Base-by-base conservation (phyloP, 2,888 invertebrate species). In the Sarcophaga subvicina region DNA sequence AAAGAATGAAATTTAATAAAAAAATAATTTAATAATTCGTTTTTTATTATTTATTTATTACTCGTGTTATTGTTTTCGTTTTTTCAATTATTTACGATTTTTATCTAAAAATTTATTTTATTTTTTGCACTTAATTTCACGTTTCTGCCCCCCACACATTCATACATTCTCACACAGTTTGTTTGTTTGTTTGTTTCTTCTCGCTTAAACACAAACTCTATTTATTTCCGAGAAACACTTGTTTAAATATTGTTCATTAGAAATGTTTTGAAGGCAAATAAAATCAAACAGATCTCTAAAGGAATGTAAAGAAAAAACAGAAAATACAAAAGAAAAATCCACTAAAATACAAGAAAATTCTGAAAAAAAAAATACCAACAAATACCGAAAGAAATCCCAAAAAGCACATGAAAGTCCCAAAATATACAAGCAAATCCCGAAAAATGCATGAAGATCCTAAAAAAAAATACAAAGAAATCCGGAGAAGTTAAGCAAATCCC, bases 1-100 rank as follows among this genome's bases (percentile, higher is more conserved):
- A 75, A 62, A n/a, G 47, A 59, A 45, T 27, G 5, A 71, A 66
- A 37, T 37, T 37, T 37, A 37, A 37, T 37, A 37, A 37, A 37
- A n/a, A 11, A 49, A 20, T 63, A 77, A 73, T 78, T 73, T 63
- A 80, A 77, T 80, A 47, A 20, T 63, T 60, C 54, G 12, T 63
- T 75, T 72, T 75, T 69, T 47, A 14, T 47, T 45, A 22, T 10
- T 10, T 20, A 54, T 69, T 45, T 67, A 12, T 69, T 22, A 10
- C 10, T 54, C 1, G 6, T 17, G 11, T 47, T 80, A 17, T 72
- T 59, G n/a, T 20, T n/a, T 17, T 45, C 8, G 37, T 12, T n/a
- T 60, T n/a, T 54, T n/a, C 17, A 49, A 69, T 49, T n/a, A 69
- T 14, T 14, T 22, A 49, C 17, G n/a, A n/a, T n/a, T 20, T 45